Evolutionary conservation across 2,888 invertebrate genomes (phyloP), one percentile per base, ranked within the genome.

Genomic region (Minunthozetes semirufus): DNA sequence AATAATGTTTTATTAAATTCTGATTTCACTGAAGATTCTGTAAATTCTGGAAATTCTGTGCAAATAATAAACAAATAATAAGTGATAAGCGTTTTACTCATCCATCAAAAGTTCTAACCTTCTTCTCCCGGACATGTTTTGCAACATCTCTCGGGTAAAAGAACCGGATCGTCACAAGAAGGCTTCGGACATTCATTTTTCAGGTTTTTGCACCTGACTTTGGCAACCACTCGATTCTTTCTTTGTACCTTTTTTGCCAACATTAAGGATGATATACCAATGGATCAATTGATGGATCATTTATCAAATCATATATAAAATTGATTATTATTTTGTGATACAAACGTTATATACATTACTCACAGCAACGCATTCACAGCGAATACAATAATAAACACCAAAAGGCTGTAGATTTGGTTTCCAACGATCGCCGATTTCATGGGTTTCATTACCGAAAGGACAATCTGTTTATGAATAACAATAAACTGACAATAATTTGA

Each of bases 321-420:
- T 15, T 46, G 15, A 11, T 46, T 11, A 11, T 46, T 46, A 46
- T 11, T 11, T 15, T 46, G 46, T 46, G 15, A 46, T 46, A 46
- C 15, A n/a, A n/a, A n/a, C n/a, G n/a, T n/a, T n/a, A n/a, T n/a
- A n/a, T n/a, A 42, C 42, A 42, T 42, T 13, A 59, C 93, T 90
- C 88, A 95, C 95, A 88, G 91, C 88, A 81, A 92, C 88, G 86
- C 95, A 95, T 87, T 93, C 91, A 86, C 95, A 96, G 86, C 90
- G 90, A 85, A 95, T 92, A 88, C 95, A 96, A 85, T 92, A 91
- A 89, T 94, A 91, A 79, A 93, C 89, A 77, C 94, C 95, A 83
- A 94, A 93, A 22, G 95, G 91, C 75, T 94, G 94, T 79, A 96
- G 86, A 83, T 93, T 92, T 72, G 95, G 94, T 81, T 90, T 92